A percentile compares a stretch with the other conserved stretches of the same genome.
These are phyloP conservation scores for Heterotis niloticus DNA, from an alignment of 2,113 vertebrate genomes.

Conservation along the genomic window DNA sequence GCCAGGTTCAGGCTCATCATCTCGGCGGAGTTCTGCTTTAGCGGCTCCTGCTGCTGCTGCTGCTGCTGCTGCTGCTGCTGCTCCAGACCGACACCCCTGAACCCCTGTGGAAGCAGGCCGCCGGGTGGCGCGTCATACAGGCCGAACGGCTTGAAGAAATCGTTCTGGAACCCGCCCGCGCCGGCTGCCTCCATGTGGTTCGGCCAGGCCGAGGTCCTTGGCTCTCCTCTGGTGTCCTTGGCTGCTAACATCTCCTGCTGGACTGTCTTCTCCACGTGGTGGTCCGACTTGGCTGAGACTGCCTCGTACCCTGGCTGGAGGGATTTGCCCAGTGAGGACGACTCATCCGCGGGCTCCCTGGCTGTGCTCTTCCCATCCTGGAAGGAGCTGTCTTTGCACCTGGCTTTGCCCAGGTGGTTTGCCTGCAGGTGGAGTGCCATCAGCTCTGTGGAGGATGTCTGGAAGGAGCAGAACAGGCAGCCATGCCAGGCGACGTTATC, in stretches of 20 bases:
- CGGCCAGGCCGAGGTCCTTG: slow-evolving; percentile 74
- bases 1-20: slow-evolving; percentile 62
- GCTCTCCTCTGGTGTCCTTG: slow-evolving; percentile 69
- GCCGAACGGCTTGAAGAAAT: slow-evolving; percentile 92
- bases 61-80: slow-evolving; percentile 57
- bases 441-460: slow-evolving; percentile 88
- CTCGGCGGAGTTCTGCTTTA: slow-evolving; percentile 61
- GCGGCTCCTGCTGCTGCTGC: slow-evolving; percentile 54
- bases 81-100: slow-evolving; percentile 61
- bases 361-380: slow-evolving; percentile 51
- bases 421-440: slow-evolving; percentile 97
- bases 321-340: slow-evolving; percentile 56
- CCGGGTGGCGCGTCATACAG: slow-evolving; percentile 72
- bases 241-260: slow-evolving; percentile 55
- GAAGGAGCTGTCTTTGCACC: slow-evolving; percentile 63
- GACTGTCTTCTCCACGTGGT: slow-evolving; percentile 50
- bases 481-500: slow-evolving; percentile 94
- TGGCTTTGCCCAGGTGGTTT: slow-evolving; percentile 86
- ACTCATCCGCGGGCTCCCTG: slow-evolving; percentile 74
- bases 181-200: slow-evolving; percentile 73
- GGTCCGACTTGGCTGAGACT: slow-evolving; percentile 52
- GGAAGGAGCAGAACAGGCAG: slow-evolving; percentile 94
- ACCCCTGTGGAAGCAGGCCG: slow-evolving; percentile 63
- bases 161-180: slow-evolving; percentile 76
- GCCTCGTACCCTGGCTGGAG: slow-evolving; percentile 64